A percentile compares a stretch with the other conserved stretches of the same genome.
Evolutionary conservation across 2,888 invertebrate genomes (phyloP).

Genomic region (Drosophila anomelani): DNA sequence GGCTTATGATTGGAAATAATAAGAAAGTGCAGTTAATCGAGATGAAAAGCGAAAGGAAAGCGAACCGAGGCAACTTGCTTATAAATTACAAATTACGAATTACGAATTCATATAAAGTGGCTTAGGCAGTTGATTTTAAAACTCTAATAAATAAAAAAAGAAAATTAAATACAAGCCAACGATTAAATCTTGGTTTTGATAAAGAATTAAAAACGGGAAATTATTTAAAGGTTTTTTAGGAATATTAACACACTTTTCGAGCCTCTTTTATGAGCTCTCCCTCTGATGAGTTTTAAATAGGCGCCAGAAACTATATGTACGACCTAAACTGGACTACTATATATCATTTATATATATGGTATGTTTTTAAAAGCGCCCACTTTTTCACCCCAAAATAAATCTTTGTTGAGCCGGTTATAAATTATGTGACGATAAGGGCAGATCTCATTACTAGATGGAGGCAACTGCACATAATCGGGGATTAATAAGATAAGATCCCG

Average conservation of each 20-base stretch:
- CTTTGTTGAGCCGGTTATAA: constrained; percentile 13
- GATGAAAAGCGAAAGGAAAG: background rate
- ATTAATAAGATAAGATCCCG: constrained; percentile 15
- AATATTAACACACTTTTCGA: background rate
- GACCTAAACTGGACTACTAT: too few species aligned
- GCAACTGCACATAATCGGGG: constrained; percentile 14
- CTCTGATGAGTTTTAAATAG: background rate
- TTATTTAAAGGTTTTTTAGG: background rate
- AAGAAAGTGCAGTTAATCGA: constrained; percentile 1
- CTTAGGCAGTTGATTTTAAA: background rate
- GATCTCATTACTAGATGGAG: constrained; percentile 14
- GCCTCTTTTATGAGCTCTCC: background rate
- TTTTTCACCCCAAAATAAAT: constrained; percentile 3
- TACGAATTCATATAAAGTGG: background rate
- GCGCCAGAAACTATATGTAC: background rate
- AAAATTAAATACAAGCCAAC: background rate
- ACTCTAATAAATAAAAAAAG: background rate
- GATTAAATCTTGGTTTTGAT: background rate
- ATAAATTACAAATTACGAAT: background rate
- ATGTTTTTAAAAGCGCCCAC: background rate
- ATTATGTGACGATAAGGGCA: constrained; percentile 8
- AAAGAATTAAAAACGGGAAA: background rate
- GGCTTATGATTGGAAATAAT: constrained; percentile 1
- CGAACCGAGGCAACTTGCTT: background rate
- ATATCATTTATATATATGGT: too few species aligned